Base-by-base conservation (phyloP, 2,888 invertebrate species). In the Carcina quercana region DNA sequence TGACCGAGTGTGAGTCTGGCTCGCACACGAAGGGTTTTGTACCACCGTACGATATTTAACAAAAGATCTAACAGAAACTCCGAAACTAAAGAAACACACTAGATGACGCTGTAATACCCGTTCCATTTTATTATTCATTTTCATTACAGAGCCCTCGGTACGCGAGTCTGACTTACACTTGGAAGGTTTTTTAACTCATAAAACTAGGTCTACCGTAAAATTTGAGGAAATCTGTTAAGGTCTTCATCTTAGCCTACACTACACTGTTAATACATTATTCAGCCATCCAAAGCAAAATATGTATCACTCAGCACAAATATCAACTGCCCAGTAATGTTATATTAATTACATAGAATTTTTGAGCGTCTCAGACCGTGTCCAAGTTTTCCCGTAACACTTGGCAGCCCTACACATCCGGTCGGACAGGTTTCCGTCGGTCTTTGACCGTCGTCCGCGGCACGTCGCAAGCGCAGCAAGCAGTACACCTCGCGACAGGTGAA, bases 321-420 rank as follows among this genome's bases (percentile, higher is more conserved):
- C n/a, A n/a, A n/a, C n/a, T n/a, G n/a, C n/a, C n/a, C n/a, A n/a
- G n/a, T n/a, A n/a, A n/a, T n/a, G n/a, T n/a, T n/a, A n/a, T n/a
- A n/a, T n/a, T 34, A 37, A 32, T 38, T 35, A 28, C 22, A 22
- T 13, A 39, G 15, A 13, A 19, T 17, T 5, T 17, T 37, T 37
- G 25, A 32, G 32, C 30, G 35, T 34, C 25, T 24, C 28, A 35
- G 51, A 43, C 33, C 47, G 46, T 45, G 48, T 52, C 53, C 44
- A 53, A 59, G 47, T 53, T 61, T 61, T 60, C 53, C 55, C 47
- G 44, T 35, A 39, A 41, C 39, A 38, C 42, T 48, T 58, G 62
- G 59, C 59, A 65, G 65, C 74, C 73, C 75, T 73, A 60, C 51
- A 52, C 48, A 52, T 76, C 79, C 76, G 72, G 73, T 61, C 56